These are phyloP conservation scores for Phrynosoma blainvillii DNA, from an alignment of 2,113 vertebrate genomes.

Conservation along the genomic window DNA sequence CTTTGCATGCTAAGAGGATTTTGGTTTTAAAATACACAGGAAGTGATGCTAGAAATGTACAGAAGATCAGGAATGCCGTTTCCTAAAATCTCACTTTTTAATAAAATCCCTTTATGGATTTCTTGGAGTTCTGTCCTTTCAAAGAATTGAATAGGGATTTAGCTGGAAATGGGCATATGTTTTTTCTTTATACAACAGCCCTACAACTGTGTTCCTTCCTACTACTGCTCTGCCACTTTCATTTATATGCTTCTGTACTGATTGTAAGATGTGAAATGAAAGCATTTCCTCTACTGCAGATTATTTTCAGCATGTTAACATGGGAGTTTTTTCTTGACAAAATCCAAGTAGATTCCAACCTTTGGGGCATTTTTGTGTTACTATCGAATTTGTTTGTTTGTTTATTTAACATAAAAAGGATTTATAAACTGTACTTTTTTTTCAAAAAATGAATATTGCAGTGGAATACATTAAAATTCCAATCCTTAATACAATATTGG, in stretches of 20 bases:
- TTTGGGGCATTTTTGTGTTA: neutral
- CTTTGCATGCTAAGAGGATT: conserved; percentile 97
- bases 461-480: neutral
- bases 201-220: conserved; percentile 37
- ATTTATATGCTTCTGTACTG: neutral
- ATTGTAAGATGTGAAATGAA: neutral
- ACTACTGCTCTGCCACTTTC: conserved; percentile 15
- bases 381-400: neutral
- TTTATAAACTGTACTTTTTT: neutral
- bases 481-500: neutral
- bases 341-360: conserved; percentile 37
- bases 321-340: conserved; percentile 24
- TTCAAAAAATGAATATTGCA: neutral
- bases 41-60: conserved; percentile 87
- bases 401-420: neutral
- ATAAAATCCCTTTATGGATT: conserved; percentile 46
- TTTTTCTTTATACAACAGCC: conserved; percentile 40
- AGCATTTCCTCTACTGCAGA: neutral
- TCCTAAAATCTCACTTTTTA: conserved; percentile 67
- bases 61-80: conserved; percentile 79
- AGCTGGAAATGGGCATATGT: conserved; percentile 29
- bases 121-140: conserved; percentile 55
- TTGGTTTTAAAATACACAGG: conserved; percentile 89
- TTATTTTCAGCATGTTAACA: conserved; percentile 29
- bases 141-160: conserved; percentile 50